These are phyloP conservation scores for Himalopsyche kuldschensis DNA, from an alignment of 2,888 invertebrate species.

Conservation along the genomic window DNA sequence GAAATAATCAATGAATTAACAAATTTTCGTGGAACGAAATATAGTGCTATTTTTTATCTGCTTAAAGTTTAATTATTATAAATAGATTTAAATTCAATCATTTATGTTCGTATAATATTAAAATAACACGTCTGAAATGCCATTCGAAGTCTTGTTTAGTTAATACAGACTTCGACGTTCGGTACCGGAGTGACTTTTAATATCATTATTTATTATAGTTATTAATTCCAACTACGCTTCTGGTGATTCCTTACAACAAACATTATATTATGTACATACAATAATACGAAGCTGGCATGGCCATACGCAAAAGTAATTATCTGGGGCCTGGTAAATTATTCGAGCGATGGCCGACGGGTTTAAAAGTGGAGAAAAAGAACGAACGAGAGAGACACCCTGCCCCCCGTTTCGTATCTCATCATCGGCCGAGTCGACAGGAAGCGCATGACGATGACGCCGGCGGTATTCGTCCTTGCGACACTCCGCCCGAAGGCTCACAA, in stretches of 20 bases:
- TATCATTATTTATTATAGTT: not conserved
- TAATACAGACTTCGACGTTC: no score
- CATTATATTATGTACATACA: not conserved
- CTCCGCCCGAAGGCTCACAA: constrained; percentile 17
- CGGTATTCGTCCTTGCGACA: constrained; percentile 9
- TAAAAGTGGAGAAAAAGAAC: not conserved
- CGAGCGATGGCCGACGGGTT: constrained; percentile 23
- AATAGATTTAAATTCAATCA: no score
- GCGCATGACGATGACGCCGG: not conserved
- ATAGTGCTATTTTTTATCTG: no score
- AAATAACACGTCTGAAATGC: no score
- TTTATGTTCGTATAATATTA: no score
- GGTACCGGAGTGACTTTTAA: not conserved
- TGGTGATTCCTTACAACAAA: not conserved
- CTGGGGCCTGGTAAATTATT: constrained; percentile 29
- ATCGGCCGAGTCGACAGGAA: constrained; percentile 13
- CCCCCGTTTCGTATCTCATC: not conserved
- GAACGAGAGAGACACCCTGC: not conserved
- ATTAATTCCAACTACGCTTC: not conserved
- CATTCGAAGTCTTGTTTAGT: no score
- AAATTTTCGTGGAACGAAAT: no score
- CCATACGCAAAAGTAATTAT: constrained; percentile 33
- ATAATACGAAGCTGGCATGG: not conserved
- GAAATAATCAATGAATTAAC: no score
- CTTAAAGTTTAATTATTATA: no score